Evolutionary conservation across 2,888 invertebrate species (phyloP).

Genomic region (Osmoderma eremita): DNA sequence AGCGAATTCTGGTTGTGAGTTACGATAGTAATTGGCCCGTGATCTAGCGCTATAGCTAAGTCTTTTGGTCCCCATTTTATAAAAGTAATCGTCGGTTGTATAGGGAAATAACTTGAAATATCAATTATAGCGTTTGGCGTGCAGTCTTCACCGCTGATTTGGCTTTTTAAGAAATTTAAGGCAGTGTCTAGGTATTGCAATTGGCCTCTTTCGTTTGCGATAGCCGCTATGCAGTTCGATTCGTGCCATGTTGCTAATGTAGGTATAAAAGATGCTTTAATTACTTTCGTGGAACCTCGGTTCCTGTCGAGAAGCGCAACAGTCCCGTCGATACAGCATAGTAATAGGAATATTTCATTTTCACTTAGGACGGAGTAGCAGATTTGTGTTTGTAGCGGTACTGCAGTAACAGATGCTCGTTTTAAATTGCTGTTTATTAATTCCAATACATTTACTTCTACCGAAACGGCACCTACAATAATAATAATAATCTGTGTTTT

Average conservation of each 20-base stretch:
- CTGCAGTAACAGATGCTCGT: conserved; percentile 73
- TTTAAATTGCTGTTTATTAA: conserved; percentile 71
- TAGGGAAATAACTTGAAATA: conserved; percentile 70
- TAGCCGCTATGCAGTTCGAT: conserved; percentile 73
- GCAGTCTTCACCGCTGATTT: conserved; percentile 74
- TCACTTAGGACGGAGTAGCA: conserved; percentile 75
- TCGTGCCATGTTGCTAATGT: conserved; percentile 78
- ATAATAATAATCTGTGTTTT: too few relatives aligned
- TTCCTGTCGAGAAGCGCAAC: conserved; percentile 81
- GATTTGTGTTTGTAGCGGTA: conserved; percentile 77
- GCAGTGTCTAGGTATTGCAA: conserved; percentile 81
- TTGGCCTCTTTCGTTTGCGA: conserved; percentile 77
- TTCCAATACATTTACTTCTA: conserved; percentile 75
- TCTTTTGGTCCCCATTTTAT: conserved; percentile 59
- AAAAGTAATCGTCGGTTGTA: conserved; percentile 57
- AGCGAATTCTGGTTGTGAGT: conserved; percentile 57
- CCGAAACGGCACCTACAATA: conserved; percentile 69
- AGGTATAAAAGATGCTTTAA: conserved; percentile 84
- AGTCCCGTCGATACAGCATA: conserved; percentile 88
- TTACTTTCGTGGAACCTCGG: conserved; percentile 78
- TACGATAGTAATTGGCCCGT: conserved; percentile 68
- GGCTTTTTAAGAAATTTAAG: conserved; percentile 73
- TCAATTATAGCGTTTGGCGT: conserved; percentile 72
- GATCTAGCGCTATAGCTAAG: conserved; percentile 70
- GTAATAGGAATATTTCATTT: conserved; percentile 75